A percentile compares a stretch with the other conserved stretches of the same genome.
These are phyloP conservation scores for Callaeas wilsoni DNA, from an alignment of 2,113 vertebrate genomes.

Conservation along the genomic window DNA sequence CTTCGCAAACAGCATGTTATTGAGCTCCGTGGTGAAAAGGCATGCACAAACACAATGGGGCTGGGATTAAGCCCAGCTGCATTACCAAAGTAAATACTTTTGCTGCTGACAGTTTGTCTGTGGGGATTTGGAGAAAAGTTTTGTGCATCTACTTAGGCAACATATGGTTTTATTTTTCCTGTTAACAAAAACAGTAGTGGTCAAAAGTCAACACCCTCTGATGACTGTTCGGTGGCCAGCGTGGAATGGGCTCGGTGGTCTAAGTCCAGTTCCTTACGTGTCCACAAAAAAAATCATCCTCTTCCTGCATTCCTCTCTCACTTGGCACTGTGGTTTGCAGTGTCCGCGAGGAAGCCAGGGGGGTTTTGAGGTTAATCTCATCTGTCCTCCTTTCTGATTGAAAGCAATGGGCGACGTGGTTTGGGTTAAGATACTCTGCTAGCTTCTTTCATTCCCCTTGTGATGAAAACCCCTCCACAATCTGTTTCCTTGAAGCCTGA, in stretches of 20 bases:
- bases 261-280: slow-evolving; percentile 3
- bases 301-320: slow-evolving; percentile 18
- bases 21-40: slow-evolving; percentile 62
- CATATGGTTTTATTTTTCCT: slow-evolving; percentile 66
- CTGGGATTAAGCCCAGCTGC: slow-evolving; percentile 67
- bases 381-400: slow-evolving; percentile 26
- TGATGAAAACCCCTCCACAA: slow-evolving; percentile 26
- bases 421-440: neutral
- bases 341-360: neutral
- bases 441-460: slow-evolving; percentile 27
- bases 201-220: slow-evolving; percentile 66
- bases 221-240: slow-evolving; percentile 26
- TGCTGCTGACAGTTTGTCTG: slow-evolving; percentile 69
- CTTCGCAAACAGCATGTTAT: slow-evolving; percentile 58
- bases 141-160: slow-evolving; percentile 56
- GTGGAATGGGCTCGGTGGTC: slow-evolving; percentile 41
- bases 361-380: slow-evolving; percentile 35
- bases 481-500: slow-evolving; percentile 32
- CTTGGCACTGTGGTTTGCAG: slow-evolving; percentile 23
- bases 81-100: slow-evolving; percentile 67
- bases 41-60: slow-evolving; percentile 67
- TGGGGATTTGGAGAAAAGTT: slow-evolving; percentile 63
- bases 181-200: slow-evolving; percentile 66
- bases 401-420: neutral
- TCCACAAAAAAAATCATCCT: slow-evolving; percentile 13